These are phyloP conservation scores for Amaurobius ferox DNA, from an alignment of 2,888 invertebrate species.

Conservation along the genomic window DNA sequence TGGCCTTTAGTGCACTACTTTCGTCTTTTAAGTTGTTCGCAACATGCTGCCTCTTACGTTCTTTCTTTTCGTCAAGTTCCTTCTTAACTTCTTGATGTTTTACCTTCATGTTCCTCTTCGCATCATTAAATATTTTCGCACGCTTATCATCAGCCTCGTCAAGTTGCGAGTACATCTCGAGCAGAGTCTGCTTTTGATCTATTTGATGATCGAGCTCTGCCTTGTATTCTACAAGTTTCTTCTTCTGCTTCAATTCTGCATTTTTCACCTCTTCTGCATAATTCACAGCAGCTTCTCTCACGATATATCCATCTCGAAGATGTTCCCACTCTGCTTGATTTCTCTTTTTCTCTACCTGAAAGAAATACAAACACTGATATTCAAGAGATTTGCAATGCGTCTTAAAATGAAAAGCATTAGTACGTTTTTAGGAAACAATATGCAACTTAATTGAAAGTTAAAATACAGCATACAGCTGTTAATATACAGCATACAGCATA, in stretches of 20 bases:
- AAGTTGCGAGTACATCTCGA: constrained; percentile 26
- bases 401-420: too few relatives aligned
- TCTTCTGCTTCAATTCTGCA: neutral
- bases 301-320: constrained; percentile 33
- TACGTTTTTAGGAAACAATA: too few relatives aligned
- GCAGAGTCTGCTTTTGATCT: neutral
- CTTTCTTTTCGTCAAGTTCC: constrained; percentile 24
- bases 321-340: constrained; percentile 37
- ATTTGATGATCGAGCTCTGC: constrained; percentile 25
- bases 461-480: too few relatives aligned
- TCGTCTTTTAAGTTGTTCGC: constrained; percentile 28
- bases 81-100: constrained; percentile 37
- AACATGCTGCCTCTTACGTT: neutral
- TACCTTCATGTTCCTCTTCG: constrained; percentile 32
- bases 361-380: too few relatives aligned
- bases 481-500: too few relatives aligned
- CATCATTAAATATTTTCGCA: constrained; percentile 37
- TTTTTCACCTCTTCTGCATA: neutral
- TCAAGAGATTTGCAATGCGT: too few relatives aligned
- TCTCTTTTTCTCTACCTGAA: constrained; percentile 18
- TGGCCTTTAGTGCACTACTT: neutral
- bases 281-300: constrained; percentile 17
- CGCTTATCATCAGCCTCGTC: constrained; percentile 42
- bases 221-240: constrained; percentile 21
- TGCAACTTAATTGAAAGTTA: too few relatives aligned